Conservation (phyloP, 2,888 invertebrate species). For the Netelia melanura region DNA sequence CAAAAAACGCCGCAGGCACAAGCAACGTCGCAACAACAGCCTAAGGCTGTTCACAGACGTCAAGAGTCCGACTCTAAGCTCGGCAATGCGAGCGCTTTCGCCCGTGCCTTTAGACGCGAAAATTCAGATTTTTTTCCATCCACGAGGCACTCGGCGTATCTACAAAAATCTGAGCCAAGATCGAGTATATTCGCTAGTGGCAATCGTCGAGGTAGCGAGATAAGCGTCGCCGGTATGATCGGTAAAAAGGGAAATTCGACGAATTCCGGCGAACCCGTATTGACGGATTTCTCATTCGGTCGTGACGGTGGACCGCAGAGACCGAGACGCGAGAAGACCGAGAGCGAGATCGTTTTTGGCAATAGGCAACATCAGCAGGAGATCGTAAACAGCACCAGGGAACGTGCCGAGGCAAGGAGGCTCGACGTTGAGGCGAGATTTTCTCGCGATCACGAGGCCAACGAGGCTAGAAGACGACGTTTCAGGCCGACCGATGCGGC, state of each 20-base stretch:
- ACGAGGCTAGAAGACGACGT: slow-evolving; percentile 84
- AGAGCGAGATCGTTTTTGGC: slow-evolving; percentile 93
- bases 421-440: slow-evolving; percentile 83
- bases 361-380: slow-evolving; percentile 86
- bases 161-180: slow-evolving; percentile 86
- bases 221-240: slow-evolving; percentile 83
- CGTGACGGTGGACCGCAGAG: slow-evolving; percentile 85
- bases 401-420: slow-evolving; percentile 85
- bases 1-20: slow-evolving; percentile 76
- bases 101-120: slow-evolving; percentile 92
- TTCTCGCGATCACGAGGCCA: slow-evolving; percentile 76
- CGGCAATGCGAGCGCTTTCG: slow-evolving; percentile 88
- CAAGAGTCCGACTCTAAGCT: slow-evolving; percentile 91
- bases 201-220: slow-evolving; percentile 87
- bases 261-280: slow-evolving; percentile 88
- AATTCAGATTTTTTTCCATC: slow-evolving; percentile 94
- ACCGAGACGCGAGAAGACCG: slow-evolving; percentile 94
- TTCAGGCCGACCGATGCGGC: slow-evolving; percentile 84
- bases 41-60: slow-evolving; percentile 87
- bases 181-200: slow-evolving; percentile 88
- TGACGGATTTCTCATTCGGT: slow-evolving; percentile 89
- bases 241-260: slow-evolving; percentile 85
- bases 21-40: slow-evolving; percentile 66
- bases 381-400: slow-evolving; percentile 79
- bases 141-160: slow-evolving; percentile 91